phyloP scores from a whole-genome alignment of 2,888 invertebrate species.

The Buathra laborator region DNA sequence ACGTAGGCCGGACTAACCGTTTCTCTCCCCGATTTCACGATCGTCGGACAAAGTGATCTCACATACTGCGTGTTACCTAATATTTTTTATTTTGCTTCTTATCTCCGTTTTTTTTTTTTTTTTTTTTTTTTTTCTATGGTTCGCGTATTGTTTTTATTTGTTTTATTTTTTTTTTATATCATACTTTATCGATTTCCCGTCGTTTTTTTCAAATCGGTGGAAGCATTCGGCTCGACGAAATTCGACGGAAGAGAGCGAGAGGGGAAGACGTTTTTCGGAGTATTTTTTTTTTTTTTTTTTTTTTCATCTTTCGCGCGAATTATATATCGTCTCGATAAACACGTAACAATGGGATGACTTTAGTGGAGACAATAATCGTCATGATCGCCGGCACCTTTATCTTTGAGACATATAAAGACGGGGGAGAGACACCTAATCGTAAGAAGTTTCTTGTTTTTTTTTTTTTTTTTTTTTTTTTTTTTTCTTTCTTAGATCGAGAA shows the following conservation, averaged over 20 bases:
- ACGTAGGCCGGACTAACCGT: conserved; percentile 84
- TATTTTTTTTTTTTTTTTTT: neutral
- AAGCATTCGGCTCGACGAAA: conserved; percentile 7
- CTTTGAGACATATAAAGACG: conserved; percentile 36
- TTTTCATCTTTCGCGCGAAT: conserved; percentile 5
- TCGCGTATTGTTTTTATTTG: neutral
- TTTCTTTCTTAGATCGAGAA: conserved; percentile 33
- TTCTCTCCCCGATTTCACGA: conserved; percentile 69
- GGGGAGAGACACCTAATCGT: conserved; percentile 49
- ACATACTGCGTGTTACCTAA: conserved; percentile 44
- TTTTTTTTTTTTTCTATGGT: neutral
- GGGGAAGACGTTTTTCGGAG: conserved; percentile 53
- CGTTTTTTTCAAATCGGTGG: neutral
- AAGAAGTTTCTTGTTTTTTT: conserved; percentile 18
- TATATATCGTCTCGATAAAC: neutral
- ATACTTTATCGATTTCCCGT: neutral
- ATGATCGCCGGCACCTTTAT: conserved; percentile 11
- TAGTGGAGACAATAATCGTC: neutral
- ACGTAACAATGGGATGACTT: neutral
- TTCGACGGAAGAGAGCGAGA: conserved; percentile 58
- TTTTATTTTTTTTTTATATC: neutral
- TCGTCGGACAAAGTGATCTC: conserved; percentile 67
- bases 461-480: neutral
- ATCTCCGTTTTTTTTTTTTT: conserved; percentile 11
- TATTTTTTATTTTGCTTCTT: conserved; percentile 30